Base-by-base conservation (phyloP, 2,113 vertebrate genomes). In the Nycticorax nycticorax region DNA sequence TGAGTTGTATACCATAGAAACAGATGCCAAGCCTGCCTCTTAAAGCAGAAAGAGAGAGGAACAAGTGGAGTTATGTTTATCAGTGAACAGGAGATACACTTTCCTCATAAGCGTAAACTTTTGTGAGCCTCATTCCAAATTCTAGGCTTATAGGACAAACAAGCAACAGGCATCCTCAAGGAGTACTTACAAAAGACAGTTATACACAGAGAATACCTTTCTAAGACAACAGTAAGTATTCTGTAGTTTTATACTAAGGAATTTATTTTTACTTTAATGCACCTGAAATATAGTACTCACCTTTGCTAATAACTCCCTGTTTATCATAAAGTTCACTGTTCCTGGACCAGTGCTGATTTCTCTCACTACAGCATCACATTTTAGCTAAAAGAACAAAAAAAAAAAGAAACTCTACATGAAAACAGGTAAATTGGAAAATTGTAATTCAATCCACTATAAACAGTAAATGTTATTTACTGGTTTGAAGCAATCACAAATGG, bases 231-330 rank as follows among this genome's bases (percentile, higher is more conserved):
- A 66, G 24, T 30, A 87, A 35, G 8, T 32, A 68, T 53, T 78
- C 43, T 23, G 12, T 1, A 41, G 35, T 33, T 94, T 73, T 32
- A 67, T 21, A 75, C 0, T 39, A 33, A 76, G 18, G 24, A 57
- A 64, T 39, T 78, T 50, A 50, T 66, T 87, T 64, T 69, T 63
- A 67, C n/a, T 16, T 91, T 83, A 60, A 76, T 32, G 37, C 24
- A 37, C 10, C 5, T 63, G 16, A 85, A 93, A 88, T n/a, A 67
- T 5, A 48, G 28, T 18, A 96, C 97, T 98, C 86, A 99, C 99
- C 99, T 99, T 98, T 60, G 98, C 98, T 71, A 99, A 96, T n/a
- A 99, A 96, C 50, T 97, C 97, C 89, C 98, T 98, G 95, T 99
- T 98, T 80, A 99, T 97, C 76, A 97, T 99, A 85, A 99, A 99